Base-by-base conservation (phyloP, 2,797 vertebrate genomes). In the Hafferia zeledoni region DNA sequence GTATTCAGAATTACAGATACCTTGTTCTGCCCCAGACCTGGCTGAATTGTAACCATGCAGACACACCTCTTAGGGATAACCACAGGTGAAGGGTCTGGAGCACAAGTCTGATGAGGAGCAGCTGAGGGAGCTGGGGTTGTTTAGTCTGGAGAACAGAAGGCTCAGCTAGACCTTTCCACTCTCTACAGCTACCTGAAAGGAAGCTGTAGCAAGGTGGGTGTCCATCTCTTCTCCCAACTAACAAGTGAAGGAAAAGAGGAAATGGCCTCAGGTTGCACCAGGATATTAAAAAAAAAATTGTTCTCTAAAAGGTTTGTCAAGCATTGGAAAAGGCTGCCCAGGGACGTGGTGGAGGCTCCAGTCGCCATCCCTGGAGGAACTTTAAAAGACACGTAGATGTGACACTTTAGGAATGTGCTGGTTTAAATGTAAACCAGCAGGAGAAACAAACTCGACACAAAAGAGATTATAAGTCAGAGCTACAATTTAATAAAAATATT, bases 61-160 rank as follows among this genome's bases (percentile, higher is more conserved):
- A 74, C 50, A 67, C 31, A 85, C 13, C 17, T 67, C 10, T 31
- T 56, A n/a, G 37, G 24, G 7, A 41, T 74, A 46, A 56, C 15
- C 10, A 33, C 37, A 49, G 33, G 18, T 70, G 25, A 41, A 83
- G 15, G 25, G 2, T 53, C 59, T 59, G 39, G 18, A 72, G 30
- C 39, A 16, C 33, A 71, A 22, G 33, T 78, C 33, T 31, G 71
- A 41, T 0, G n/a, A 65, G 25, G 6, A 59, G 4, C 0, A 0
- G 2, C 59, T 78, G 52, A 41, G 12, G 25, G n/a, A 3, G 1
- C 30, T 65, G 31, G 30, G 20, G 30, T 46, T 65, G 23, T 71
- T 78, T 24, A 53, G 30, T 71, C 37, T 47, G 39, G 39, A 59
- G 39, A 71, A 59, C 33, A 35, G 46, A 83, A 65, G 25, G 33